Evolutionary conservation across 2,113 vertebrate species (phyloP), one percentile per base, ranked within the genome.

Genomic region (Tringa solitaria): DNA sequence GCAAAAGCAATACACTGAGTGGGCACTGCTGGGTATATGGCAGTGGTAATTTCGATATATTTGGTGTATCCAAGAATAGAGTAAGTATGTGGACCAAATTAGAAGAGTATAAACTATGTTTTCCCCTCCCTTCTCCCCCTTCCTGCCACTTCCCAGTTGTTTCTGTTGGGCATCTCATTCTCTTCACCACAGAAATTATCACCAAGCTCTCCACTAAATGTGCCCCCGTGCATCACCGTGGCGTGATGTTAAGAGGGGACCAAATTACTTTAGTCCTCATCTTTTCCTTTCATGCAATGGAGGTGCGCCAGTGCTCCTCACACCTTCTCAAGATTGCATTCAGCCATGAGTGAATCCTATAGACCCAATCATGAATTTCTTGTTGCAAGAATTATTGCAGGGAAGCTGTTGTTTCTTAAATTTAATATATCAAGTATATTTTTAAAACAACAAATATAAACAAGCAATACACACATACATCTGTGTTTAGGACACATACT

Each of bases 391-490:
- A 89, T 53, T 80, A n/a, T 48, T 85, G 43, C 64, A 76, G 21
- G 27, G 61, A 91, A 14, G 19, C 23, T 80, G 16, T 57, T 60
- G 56, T 50, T 77, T 32, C 17, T 90, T 86, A 87, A 80, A 81
- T 86, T 76, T 91, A 93, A 83, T 83, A 37, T 51, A 80, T 61
- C 43, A 75, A 69, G n/a, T 28, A n/a, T 46, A 43, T 84, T 89
- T 93, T 56, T 50, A 70, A 95, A 92, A 84, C 27, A 93, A 93
- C 19, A 84, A 79, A 48, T 53, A 67, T 75, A 88, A 90, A 87
- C 23, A 87, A 95, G 37, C 8, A 84, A 82, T 79, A 76, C 22
- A 77, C 14, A 65, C 9, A 10, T 68, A 33, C 32, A 45, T 89
- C 56, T 80, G 46, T 83, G 37, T 79, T 90, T 84, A 72, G 46